Percentiles rank a stretch among this genome's conserved stretches.
These are phyloP conservation scores for Petrocephalus schoutedeni DNA, from an alignment of 2,797 vertebrate species.

Conservation along the genomic window DNA sequence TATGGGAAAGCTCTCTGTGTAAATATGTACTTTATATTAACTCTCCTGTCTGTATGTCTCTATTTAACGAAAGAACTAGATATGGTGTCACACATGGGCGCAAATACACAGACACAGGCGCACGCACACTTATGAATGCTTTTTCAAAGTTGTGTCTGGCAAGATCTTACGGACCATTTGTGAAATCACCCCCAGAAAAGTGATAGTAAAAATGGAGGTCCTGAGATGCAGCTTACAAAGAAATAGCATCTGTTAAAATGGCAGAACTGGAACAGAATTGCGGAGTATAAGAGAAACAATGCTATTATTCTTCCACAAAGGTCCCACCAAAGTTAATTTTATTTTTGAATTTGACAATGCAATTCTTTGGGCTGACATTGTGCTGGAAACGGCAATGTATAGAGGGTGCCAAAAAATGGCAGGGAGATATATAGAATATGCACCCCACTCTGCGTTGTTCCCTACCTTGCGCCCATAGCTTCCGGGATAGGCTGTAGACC, in stretches of 20 bases:
- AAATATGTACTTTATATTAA: constrained; percentile 11
- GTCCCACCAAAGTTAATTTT: background rate
- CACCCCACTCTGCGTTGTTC: too few relatives aligned
- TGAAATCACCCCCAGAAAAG: constrained; percentile 79
- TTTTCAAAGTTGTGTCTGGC: background rate
- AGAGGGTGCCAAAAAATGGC: background rate
- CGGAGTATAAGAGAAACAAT: background rate
- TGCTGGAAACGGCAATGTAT: background rate
- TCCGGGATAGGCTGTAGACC: too few relatives aligned
- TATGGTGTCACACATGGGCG: background rate
- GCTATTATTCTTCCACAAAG: background rate
- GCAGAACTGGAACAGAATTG: constrained; percentile 70
- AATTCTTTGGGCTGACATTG: background rate
- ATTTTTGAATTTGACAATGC: background rate
- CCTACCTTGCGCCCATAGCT: too few relatives aligned
- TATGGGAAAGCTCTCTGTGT: constrained; percentile 22
- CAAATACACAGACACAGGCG: background rate
- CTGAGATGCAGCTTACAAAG: constrained; percentile 91
- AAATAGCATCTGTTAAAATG: constrained; percentile 95
- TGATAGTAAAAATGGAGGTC: constrained; percentile 85
- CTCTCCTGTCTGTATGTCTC: constrained; percentile 12
- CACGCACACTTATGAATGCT: background rate
- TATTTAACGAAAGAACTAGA: background rate
- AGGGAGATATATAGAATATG: too few relatives aligned
- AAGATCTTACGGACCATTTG: constrained; percentile 64